These are phyloP conservation scores for Myxocyprinus asiaticus DNA, from an alignment of 2,113 vertebrate genomes.

Conservation along the genomic window DNA sequence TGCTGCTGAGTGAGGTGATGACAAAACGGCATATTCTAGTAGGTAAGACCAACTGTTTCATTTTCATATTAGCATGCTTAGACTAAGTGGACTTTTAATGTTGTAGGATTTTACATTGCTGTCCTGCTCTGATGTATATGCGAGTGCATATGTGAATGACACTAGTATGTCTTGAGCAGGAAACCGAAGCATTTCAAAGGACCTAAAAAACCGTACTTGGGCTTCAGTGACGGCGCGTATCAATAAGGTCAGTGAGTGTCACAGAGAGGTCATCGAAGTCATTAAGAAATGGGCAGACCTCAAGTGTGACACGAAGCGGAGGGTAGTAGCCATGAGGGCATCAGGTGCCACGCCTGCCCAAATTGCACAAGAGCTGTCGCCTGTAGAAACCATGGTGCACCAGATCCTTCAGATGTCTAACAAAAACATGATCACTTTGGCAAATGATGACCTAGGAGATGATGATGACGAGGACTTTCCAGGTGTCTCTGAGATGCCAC, in stretches of 20 bases:
- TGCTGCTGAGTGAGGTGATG: conserved; percentile 61
- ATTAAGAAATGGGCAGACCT: conserved; percentile 82
- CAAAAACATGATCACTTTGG: background rate
- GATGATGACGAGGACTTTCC: conserved; percentile 36
- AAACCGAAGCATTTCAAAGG: conserved; percentile 72
- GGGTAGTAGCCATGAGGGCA: conserved; percentile 74
- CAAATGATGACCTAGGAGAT: conserved; percentile 9
- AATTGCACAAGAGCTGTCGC: conserved; percentile 71
- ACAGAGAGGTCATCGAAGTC: conserved; percentile 77
- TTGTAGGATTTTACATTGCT: no score
- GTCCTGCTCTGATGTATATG: no score
- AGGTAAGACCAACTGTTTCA: conserved; percentile 46
- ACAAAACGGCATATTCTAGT: conserved; percentile 61
- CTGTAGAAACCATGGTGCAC: conserved; percentile 74
- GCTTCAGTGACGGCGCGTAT: conserved; percentile 74
- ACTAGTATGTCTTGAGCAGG: conserved; percentile 56
- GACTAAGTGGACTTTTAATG: background rate
- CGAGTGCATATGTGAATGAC: no score
- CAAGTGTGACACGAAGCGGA: conserved; percentile 80
- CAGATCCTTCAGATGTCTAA: conserved; percentile 75
- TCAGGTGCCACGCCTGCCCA: conserved; percentile 63
- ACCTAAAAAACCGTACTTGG: conserved; percentile 76
- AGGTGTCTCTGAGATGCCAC: conserved; percentile 5
- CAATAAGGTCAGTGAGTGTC: conserved; percentile 79
- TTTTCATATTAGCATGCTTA: background rate